Percentiles rank a stretch among this genome's conserved stretches.
Evolutionary conservation across 2,113 vertebrate species (phyloP).

Genomic region (Callithrix jacchus): DNA sequence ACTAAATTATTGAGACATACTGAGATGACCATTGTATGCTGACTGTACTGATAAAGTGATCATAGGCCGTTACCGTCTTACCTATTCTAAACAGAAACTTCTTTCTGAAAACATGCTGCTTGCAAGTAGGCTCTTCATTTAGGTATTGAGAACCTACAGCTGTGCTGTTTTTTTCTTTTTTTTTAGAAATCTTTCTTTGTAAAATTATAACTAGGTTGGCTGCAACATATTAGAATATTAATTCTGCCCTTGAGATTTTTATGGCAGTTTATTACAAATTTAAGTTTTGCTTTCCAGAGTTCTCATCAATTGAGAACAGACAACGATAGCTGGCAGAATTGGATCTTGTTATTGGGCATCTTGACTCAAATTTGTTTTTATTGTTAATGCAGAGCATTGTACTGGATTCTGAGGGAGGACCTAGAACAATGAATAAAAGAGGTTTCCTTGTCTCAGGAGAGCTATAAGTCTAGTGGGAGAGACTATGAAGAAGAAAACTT

Average conservation of each 20-base stretch:
- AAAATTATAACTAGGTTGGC: neutral
- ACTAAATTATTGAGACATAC: too few relatives aligned
- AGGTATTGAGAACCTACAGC: neutral
- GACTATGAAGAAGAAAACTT: neutral
- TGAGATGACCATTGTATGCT: rapidly evolving
- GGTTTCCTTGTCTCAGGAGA: neutral
- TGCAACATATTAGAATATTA: neutral
- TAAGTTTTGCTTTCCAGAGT: neutral
- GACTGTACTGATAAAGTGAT: neutral
- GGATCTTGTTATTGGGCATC: neutral
- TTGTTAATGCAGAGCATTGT: neutral
- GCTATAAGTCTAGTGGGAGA: rapidly evolving
- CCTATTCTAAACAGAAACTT: neutral
- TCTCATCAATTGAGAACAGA: neutral
- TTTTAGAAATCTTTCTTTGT: neutral
- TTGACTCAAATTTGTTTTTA: neutral
- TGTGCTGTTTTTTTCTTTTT: neutral
- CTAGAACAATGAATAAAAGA: too few relatives aligned
- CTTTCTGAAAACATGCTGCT: neutral
- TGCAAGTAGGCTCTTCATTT: neutral
- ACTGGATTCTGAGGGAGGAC: neutral
- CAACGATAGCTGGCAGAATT: neutral
- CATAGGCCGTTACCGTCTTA: rapidly evolving
- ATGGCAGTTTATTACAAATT: too few relatives aligned
- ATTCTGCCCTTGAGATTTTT: too few relatives aligned